Base-by-base conservation (phyloP, 2,888 invertebrate genomes). In the Chaetoderma sp. region DNA sequence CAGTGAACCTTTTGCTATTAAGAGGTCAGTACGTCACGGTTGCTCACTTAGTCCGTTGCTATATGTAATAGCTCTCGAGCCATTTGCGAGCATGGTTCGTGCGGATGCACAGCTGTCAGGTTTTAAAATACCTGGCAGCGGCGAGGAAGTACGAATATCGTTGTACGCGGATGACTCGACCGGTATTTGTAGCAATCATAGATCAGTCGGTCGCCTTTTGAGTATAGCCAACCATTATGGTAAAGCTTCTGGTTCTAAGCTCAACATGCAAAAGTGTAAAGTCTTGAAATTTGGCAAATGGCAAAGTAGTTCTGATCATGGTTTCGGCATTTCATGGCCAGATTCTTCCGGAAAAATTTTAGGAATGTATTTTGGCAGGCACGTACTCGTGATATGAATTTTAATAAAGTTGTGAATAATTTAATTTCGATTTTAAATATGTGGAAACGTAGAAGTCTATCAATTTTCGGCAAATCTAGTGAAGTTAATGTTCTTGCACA, bases 21-120 rank as follows among this genome's bases (percentile, higher is more conserved):
- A 28, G 4, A 21, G 59, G 13, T 47, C 59, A 18, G 57, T 63
- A 4, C 42, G 63, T 13, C 63, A 63, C 32, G 63, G 63, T 18
- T 63, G 63, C 23, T 36, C 60, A 5, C n/a, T 63, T 21, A 52
- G 42, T 4, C 42, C 44, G 13, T 27, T 63, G 5, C 44, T 59
- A 10, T 59, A 57, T 44, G 63, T 59, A 21, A 33, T 52, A 2
- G 28, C 30, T 30, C 23, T 52, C 10, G 63, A 63, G 39, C 57
- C 63, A 1, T 28, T 63, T 2, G 32, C 59, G 16, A 6, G 8
- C 21, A 16, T 5, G 13, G 50, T 63, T 3, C 49, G 58, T 16
- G 18, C 32, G 1, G 50, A 63, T 2, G 25, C 49, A 3, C 21
- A 59, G 4, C 49, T 59, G 13, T 16, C 21, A 13, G 63, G 63